Base-by-base conservation (phyloP, 2,888 invertebrate species). In the Sminthurinus aureus region DNA sequence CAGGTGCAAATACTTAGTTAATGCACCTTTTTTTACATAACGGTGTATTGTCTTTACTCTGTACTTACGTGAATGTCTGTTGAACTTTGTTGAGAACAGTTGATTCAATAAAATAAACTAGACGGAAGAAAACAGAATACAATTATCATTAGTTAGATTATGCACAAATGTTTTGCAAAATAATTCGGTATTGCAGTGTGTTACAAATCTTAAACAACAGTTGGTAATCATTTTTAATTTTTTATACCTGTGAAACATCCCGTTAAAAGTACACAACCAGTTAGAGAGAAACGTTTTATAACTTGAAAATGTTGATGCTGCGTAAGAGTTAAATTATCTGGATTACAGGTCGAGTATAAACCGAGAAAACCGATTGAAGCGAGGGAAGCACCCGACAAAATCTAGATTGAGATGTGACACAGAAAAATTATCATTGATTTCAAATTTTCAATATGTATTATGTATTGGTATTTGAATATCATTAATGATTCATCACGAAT, bases 221-320 rank as follows among this genome's bases (percentile, higher is more conserved):
- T 38, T 38, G 38, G 38, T 38, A 1, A 4, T 38, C 38, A 38
- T 38, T 38, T 4, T 1, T 1, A 38, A 38, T 38, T 38, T 38
- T 38, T 12, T 58, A 12, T 64, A 64, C 64, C 64, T 64, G 22
- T 67, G 77, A 88, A 87, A 79, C 87, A 88, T 18, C 78, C 22
- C 58, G 85, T 84, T 6, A 83, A 81, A 8, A 88, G 86, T n/a
- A 87, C 83, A 80, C 87, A 87, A 51, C 88, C 88, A n/a, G 85
- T 84, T 12, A 87, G 71, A 0, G 88, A 88, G 77, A 87, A 87
- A 75, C 87, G 80, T 83, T 88, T 88, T 76, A 84, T 83, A n/a
- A 87, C 85, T 81, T 86, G 86, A 79, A 87, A 88, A 81, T 88
- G 88, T 80, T 87, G 87, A 82, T 87, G 87, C 80, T 87, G 86